Evolutionary conservation across 2,113 vertebrate species (phyloP), one percentile per base, ranked within the genome.

Genomic region (Sisor rabdophorus): DNA sequence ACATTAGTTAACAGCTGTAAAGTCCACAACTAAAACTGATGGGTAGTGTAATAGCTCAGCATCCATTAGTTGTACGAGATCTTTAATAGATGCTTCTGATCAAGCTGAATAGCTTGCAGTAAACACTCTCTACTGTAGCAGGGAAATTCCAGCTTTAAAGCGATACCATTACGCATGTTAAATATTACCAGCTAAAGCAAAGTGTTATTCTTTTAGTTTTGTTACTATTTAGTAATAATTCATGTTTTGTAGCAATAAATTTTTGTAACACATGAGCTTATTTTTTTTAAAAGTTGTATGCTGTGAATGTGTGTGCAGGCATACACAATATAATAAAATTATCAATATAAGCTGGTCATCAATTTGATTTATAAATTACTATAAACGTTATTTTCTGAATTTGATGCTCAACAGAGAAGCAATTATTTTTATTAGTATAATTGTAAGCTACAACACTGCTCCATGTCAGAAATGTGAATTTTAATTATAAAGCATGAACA

Each of bases 221-320:
- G 19, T 17, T 32, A 36, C 6, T 22, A 22, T 48, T 36, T 44
- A 47, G 12, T 44, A 9, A 5, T 65, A 65, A 44, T 19, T 9
- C 10, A 30, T 19, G 24, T 61, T 28, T 30, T 52, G 1, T 44
- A 44, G 40, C 40, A 9, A 44, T 44, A 6, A 44, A 1, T 44
- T 44, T 44, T 44, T 10, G 5, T 44, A 44, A 11, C 4, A 40
- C 63, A n/a, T 22, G n/a, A 64, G 11, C 19, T 22, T 2, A 47
- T 24, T 3, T 7, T 40, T 3, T 0, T 55, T 22, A n/a, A 58
- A 58, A 24, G 4, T 9, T 3, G 47, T 12, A 52, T 40, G 9
- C 79, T 82, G 5, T 70, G 74, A 53, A 47, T 78, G 56, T 90
- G 87, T 87, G 86, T 89, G 91, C 89, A 74, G 90, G 91, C 89